Base-by-base conservation (phyloP, 2,797 vertebrate species). In the Esox lucius region DNA sequence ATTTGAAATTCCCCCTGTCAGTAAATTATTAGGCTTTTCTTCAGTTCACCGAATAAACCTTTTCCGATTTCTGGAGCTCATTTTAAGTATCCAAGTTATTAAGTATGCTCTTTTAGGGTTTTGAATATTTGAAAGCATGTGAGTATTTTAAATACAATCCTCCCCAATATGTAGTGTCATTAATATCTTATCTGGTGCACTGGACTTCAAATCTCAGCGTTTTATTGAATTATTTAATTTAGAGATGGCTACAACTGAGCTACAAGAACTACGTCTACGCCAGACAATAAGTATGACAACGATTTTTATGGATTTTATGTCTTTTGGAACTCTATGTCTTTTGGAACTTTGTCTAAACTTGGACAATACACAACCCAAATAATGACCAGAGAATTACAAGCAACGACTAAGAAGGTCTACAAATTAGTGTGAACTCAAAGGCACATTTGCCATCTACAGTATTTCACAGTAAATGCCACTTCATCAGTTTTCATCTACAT, bases 321-420 rank as follows among this genome's bases (percentile, higher is more conserved):
- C 80, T 66, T 51, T 81, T 78, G 74, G 74, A 68, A 74, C 76
- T 78, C n/a, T n/a, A 87, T 87, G 80, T 87, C 78, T 62, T 51
- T 81, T 78, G 73, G 74, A 89, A 90, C 88, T 86, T 90, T 87
- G 62, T 7, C 16, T 0, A 5, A 33, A 59, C 33, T 35, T 35
- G n/a, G 56, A 59, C 8, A 59, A 59, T 22, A 8, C 5, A 11
- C 19, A 59, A 24, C 53, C 8, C 9, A 59, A 59, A 59, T 59
- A 9, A n/a, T 22, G 8, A 56, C 16, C 49, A 26, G 4, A 9
- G 15, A 64, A 33, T 12, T 33, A 28, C 62, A 31, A 33, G 61
- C 15, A 28, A 90, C 91, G 88, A 85, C 88, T 77, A 85, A 83
- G 78, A 77, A 83, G 85, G 87, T 83, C 85, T 87, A 85, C 84